Conservation (phyloP, 2,797 vertebrate species). For the Sylvia borin region DNA sequence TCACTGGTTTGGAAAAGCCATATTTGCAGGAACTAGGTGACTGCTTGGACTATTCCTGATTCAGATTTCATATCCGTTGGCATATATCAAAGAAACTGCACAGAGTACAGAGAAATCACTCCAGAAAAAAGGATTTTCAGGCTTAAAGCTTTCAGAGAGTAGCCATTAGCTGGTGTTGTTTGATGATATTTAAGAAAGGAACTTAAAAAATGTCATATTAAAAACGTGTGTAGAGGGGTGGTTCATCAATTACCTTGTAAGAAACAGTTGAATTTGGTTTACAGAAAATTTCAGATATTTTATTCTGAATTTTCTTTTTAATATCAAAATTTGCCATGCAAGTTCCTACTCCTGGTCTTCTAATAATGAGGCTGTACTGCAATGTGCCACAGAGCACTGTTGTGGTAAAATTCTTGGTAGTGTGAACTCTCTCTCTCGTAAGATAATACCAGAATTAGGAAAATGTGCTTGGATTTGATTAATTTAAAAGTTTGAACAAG, state of each 20-base stretch:
- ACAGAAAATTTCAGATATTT: not conserved
- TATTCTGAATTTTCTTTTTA: not conserved
- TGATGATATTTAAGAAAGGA: not conserved
- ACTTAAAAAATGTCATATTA: not conserved
- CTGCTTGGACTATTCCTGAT: not conserved
- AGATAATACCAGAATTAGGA: conserved; percentile 4
- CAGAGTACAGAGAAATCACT: not conserved
- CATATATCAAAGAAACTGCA: not conserved
- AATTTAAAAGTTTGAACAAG: conserved; percentile 10
- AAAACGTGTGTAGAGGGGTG: not conserved
- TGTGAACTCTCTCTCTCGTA: not conserved
- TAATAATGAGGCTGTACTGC: not conserved
- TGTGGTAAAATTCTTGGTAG: not conserved
- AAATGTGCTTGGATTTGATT: conserved; percentile 16
- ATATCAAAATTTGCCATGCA: not conserved
- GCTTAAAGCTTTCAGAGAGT: not conserved
- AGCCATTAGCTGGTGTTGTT: not conserved
- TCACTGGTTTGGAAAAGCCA: not conserved
- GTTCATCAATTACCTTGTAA: not conserved
- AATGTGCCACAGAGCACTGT: not conserved
- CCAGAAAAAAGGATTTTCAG: not conserved
- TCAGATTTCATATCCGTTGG: not conserved
- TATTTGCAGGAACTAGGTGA: not conserved
- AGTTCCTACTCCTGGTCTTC: not conserved
- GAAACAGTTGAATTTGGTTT: not conserved